Conservation (phyloP, 2,797 vertebrate species). For the Odontamblyopus lacepedii region DNA sequence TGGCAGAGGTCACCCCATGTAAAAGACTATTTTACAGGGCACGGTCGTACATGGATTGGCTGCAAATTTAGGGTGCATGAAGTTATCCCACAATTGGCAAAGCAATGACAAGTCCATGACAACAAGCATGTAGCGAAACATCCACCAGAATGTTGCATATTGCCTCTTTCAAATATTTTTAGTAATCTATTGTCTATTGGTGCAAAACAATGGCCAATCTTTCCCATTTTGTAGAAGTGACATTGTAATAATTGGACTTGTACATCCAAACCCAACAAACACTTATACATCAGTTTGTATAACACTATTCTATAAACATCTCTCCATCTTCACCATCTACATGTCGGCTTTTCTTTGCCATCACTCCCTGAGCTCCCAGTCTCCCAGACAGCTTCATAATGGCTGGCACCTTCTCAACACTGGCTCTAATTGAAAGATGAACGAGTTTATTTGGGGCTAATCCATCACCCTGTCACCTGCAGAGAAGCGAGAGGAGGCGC, state of each 20-base stretch:
- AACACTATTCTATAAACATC: constrained; percentile 36
- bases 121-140: background rate
- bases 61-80: too few species aligned
- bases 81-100: background rate
- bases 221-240: constrained; percentile 47
- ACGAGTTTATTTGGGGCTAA: constrained; percentile 80
- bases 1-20: too few species aligned
- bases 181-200: constrained; percentile 16
- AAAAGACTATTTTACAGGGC: too few species aligned
- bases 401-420: constrained; percentile 73
- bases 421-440: constrained; percentile 82
- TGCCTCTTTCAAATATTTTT: background rate
- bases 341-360: constrained; percentile 37
- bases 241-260: constrained; percentile 64
- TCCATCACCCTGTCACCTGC: constrained; percentile 79
- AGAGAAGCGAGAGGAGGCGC: constrained; percentile 40
- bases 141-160: background rate
- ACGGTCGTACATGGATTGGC: too few species aligned
- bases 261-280: constrained; percentile 35
- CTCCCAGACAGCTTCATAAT: constrained; percentile 78
- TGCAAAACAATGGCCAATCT: constrained; percentile 29
- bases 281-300: constrained; percentile 26
- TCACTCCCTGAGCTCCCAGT: constrained; percentile 51
- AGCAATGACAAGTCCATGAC: background rate
- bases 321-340: constrained; percentile 34